phyloP scores from a whole-genome alignment of 2,113 vertebrate species.

The Balaenoptera acutorostrata region DNA sequence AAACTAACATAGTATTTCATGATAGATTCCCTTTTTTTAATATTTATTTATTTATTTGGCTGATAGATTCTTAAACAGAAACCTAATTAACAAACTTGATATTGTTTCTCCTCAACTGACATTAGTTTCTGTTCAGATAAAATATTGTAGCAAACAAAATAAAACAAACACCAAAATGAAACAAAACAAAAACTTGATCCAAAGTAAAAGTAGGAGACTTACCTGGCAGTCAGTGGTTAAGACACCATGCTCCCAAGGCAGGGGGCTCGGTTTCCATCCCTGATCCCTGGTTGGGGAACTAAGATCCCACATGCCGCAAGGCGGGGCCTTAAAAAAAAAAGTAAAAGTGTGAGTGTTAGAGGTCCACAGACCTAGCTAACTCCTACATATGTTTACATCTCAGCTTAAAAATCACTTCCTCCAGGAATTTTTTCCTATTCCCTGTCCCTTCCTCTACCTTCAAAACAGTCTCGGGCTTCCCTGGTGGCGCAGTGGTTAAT shows the following conservation, averaged over 20 bases:
- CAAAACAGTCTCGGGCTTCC: not conserved
- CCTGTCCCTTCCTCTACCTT: not conserved
- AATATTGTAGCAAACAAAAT: not conserved
- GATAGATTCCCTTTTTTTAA: not conserved
- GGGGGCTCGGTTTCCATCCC: too few relatives aligned
- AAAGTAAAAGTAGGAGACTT: not conserved
- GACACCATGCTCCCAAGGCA: too few relatives aligned
- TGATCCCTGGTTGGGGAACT: too few relatives aligned
- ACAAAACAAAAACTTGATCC: not conserved
- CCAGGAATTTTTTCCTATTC: not conserved
- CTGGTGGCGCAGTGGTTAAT: too few relatives aligned
- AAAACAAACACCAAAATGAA: not conserved
- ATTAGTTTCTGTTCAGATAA: not conserved
- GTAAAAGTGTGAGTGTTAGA: not conserved
- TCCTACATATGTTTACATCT: not conserved
- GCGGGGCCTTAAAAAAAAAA: too few relatives aligned
- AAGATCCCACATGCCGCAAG: too few relatives aligned
- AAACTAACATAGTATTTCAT: not conserved
- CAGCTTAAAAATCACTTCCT: not conserved
- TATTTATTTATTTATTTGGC: too few relatives aligned
- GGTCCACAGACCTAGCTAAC: not conserved
- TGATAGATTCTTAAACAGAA: not conserved
- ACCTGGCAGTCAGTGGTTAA: too few relatives aligned
- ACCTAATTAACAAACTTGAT: not conserved
- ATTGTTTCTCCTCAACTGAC: conserved; percentile 4